Evolutionary conservation across 2,888 invertebrate species (phyloP).

Genomic region (Dilophus febrilis): DNA sequence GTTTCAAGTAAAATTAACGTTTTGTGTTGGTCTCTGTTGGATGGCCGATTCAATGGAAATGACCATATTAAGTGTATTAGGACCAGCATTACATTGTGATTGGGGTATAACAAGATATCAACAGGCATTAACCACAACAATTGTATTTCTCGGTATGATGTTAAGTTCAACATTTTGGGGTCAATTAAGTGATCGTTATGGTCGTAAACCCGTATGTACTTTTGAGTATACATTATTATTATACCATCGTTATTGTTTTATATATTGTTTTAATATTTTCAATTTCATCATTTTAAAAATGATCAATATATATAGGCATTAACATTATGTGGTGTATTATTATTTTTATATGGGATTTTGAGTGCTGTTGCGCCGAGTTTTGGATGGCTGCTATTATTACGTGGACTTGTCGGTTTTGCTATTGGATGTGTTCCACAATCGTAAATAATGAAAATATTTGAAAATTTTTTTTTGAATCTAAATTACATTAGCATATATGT

Average conservation of each 20-base stretch:
- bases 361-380: conserved; percentile 85
- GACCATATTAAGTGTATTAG: conserved; percentile 86
- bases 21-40: conserved; percentile 78
- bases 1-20: conserved; percentile 74
- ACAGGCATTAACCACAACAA: conserved; percentile 83
- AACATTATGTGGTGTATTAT: conserved; percentile 70
- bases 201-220: conserved; percentile 58
- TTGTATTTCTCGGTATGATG: conserved; percentile 96
- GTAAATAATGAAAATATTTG: too few relatives aligned
- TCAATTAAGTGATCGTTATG: conserved; percentile 82
- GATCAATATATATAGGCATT: conserved; percentile 44
- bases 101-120: conserved; percentile 80
- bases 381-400: conserved; percentile 74
- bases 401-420: conserved; percentile 87
- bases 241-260: neutral
- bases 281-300: neutral
- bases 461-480: too few relatives aligned
- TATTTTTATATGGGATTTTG: conserved; percentile 80
- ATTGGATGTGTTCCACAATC: conserved; percentile 95
- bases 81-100: conserved; percentile 85
- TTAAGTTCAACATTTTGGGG: conserved; percentile 92
- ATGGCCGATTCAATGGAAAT: conserved; percentile 99
- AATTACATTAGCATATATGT: conserved; percentile 10
- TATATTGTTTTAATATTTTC: conserved; percentile 2
- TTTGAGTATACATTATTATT: conserved; percentile 3